phyloP scores from a whole-genome alignment of 2,888 invertebrate species.

The Platycheirus albimanus region DNA sequence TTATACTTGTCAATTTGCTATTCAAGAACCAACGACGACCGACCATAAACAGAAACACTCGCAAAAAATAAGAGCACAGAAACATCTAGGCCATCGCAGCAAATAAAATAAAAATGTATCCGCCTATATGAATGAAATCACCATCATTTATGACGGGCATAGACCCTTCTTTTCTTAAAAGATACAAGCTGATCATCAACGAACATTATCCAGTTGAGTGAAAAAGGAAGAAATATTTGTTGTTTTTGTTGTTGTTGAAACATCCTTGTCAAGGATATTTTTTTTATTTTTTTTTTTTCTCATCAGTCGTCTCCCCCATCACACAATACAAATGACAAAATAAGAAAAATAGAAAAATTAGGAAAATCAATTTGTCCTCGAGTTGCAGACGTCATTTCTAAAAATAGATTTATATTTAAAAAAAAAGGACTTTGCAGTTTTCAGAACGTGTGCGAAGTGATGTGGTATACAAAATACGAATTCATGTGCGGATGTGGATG shows the following conservation, averaged over 20 bases:
- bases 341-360: conserved; percentile 50
- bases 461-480: too few species aligned
- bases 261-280: conserved; percentile 51
- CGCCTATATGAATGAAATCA: conserved; percentile 68
- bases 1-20: conserved; percentile 70
- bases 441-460: conserved; percentile 55
- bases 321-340: conserved; percentile 1
- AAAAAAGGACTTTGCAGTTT: conserved; percentile 39
- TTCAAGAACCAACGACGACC: too few species aligned
- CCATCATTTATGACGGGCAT: conserved; percentile 56
- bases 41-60: background rate
- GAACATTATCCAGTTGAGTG: conserved; percentile 10
- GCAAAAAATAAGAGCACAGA: conserved; percentile 20
- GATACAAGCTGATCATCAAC: conserved; percentile 40
- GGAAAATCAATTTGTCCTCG: conserved; percentile 71
- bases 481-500: conserved; percentile 33
- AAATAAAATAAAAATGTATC: conserved; percentile 67
- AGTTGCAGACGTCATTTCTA: conserved; percentile 52
- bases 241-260: background rate
- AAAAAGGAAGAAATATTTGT: too few species aligned
- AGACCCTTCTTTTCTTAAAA: conserved; percentile 8
- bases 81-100: conserved; percentile 56
- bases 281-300: conserved; percentile 15
- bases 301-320: background rate
- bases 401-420: conserved; percentile 8